Base-by-base conservation (phyloP, 2,797 vertebrate genomes). In the Lacerta viridis region DNA sequence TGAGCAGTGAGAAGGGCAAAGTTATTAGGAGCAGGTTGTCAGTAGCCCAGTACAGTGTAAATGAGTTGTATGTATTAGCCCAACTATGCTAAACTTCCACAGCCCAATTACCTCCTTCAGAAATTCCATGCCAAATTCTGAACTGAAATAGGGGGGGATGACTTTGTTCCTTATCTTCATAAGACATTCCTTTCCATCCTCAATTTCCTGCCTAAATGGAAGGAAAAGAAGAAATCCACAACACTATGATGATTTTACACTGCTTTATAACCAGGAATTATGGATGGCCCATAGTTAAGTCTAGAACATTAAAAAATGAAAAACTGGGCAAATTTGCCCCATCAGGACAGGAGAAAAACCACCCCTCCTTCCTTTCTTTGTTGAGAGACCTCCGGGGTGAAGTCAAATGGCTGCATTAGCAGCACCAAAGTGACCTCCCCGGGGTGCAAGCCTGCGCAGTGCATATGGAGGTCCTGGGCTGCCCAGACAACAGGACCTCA, bases 61-160 rank as follows among this genome's bases (percentile, higher is more conserved):
- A 69, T 33, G 36, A 1, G 18, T 29, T 68, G n/a, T 46, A 23
- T n/a, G 25, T 39, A 11, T 64, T 90, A 86, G 81, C 50, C 84
- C 11, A 83, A 90, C 59, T 36, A 80, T 13, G 78, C 41, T 55
- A 46, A 68, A 13, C 88, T 88, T 43, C 50, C 68, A 89, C 83
- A 64, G 39, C 13, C 92, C 36, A 78, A 0, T 96, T 96, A 98
- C 97, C 97, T 97, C 86, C 69, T 94, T 74, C 17, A 92, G 86
- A 91, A 95, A 96, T 1, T 66, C 59, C 9, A 83, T 88, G 90
- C 91, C 9, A n/a, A 98, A 93, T 93, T 98, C 98, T 29, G 97
- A 97, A 88, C 95, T 93, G 95, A 98, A 99, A 94, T 98, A 99
- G 0, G 98, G 97, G 86, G 97, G 95, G 89, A 98, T n/a, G 36